Evolutionary conservation across 2,888 invertebrate species (phyloP).

Genomic region (Lithophane leautieri): DNA sequence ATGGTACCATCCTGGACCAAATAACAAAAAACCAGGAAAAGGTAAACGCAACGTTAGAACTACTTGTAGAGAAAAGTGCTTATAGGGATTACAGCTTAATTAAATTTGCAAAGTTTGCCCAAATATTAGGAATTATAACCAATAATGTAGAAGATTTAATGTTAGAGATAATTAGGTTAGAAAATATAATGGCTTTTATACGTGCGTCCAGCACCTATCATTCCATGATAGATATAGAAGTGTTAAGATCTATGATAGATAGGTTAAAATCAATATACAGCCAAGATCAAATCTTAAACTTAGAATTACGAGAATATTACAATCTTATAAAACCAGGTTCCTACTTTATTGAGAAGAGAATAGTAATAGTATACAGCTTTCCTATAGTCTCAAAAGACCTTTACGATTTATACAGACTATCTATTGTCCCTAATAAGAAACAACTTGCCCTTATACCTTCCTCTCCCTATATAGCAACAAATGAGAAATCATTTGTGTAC

Average conservation of each 20-base stretch:
- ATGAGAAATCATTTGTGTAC: not conserved
- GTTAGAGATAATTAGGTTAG: slow-evolving; percentile 6
- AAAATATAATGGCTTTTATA: slow-evolving; percentile 10
- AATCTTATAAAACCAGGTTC: slow-evolving; percentile 1
- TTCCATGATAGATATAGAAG: slow-evolving; percentile 1
- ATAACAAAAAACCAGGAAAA: not conserved
- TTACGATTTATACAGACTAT: not conserved
- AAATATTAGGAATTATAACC: slow-evolving; percentile 6
- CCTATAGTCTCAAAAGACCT: not conserved
- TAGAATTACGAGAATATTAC: not conserved
- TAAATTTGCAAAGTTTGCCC: slow-evolving; percentile 13
- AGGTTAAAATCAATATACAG: not conserved
- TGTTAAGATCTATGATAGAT: slow-evolving; percentile 1
- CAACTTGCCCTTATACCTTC: not conserved
- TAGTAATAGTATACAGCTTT: not conserved
- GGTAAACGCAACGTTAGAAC: not conserved
- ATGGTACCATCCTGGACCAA: not conserved
- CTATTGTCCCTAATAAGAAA: not conserved
- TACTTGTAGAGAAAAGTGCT: not conserved
- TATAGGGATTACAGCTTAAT: slow-evolving; percentile 1
- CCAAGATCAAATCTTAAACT: not conserved
- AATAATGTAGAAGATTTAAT: slow-evolving; percentile 11
- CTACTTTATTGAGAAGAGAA: not conserved
- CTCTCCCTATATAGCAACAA: not conserved
- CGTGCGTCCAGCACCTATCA: not conserved